Evolutionary conservation across 2,113 vertebrate genomes (phyloP).

Genomic region (Micronycteris hirsuta): DNA sequence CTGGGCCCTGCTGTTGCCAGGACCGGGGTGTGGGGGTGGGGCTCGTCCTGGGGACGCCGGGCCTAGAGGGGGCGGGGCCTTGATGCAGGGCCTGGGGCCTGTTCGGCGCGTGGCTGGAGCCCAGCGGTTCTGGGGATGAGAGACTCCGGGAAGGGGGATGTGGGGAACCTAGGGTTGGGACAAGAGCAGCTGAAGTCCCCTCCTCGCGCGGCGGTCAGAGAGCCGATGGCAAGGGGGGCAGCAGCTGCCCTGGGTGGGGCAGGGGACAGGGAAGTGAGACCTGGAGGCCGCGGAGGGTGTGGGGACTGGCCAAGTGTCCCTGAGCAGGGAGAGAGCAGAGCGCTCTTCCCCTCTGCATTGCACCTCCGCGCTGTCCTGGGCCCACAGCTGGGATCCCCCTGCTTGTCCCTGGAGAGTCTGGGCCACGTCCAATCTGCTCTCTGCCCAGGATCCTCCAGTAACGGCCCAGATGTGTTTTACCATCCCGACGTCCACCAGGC

Average conservation of each 20-base stretch:
- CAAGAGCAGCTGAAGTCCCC: neutral
- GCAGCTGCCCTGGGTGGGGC: too few species aligned
- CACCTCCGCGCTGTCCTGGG: neutral
- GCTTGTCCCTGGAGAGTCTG: neutral
- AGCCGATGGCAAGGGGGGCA: too few species aligned
- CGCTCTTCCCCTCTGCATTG: neutral
- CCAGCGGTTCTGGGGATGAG: too few species aligned
- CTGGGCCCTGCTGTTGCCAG: neutral
- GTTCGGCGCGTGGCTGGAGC: neutral
- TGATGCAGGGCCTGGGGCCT: too few species aligned
- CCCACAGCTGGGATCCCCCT: neutral
- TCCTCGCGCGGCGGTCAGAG: neutral
- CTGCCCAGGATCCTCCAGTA: neutral
- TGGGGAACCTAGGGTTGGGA: too few species aligned
- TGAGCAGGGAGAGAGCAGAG: accelerated
- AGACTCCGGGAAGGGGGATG: neutral
- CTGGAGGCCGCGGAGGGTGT: too few species aligned
- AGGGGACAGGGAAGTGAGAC: neutral
- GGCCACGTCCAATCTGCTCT: neutral
- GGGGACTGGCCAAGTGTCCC: accelerated
- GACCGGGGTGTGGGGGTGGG: neutral
- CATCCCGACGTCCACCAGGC: neutral
- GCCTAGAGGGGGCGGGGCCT: neutral
- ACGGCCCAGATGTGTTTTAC: neutral
- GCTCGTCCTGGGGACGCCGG: neutral